These are phyloP conservation scores for Agraylea sexmaculata DNA, from an alignment of 1,140 invertebrate genomes.

Conservation along the genomic window DNA sequence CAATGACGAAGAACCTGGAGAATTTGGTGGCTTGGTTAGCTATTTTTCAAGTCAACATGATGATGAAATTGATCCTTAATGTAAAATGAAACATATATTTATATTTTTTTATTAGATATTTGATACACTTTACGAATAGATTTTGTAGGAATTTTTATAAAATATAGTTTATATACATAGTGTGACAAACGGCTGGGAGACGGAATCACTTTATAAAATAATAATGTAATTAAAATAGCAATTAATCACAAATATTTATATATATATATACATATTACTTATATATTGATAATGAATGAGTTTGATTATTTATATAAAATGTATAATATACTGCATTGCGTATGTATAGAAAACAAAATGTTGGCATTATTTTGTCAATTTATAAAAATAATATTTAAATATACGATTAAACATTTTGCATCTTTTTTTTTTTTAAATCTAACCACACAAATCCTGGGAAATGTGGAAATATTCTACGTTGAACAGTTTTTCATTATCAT, in stretches of 20 bases:
- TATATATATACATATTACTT: constrained; percentile 13
- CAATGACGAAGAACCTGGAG: constrained; percentile 48
- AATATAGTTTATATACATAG: too few relatives aligned
- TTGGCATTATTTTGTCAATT: too few relatives aligned
- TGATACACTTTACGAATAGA: not conserved
- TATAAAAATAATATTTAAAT: not conserved
- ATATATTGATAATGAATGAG: too few relatives aligned
- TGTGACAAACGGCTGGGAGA: too few relatives aligned
- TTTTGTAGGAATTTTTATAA: too few relatives aligned
- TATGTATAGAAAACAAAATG: too few relatives aligned
- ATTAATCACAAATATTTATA: constrained; percentile 12
- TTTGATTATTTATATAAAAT: too few relatives aligned
- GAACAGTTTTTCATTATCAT: too few relatives aligned
- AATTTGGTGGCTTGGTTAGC: constrained; percentile 75
- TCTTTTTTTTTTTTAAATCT: not conserved
- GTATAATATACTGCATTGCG: too few relatives aligned
- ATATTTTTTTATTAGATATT: constrained; percentile 14
- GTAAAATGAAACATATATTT: constrained; percentile 11
- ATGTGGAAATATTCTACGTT: too few relatives aligned
- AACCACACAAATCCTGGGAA: too few relatives aligned
- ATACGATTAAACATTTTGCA: not conserved
- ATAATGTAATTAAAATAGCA: constrained; percentile 7
- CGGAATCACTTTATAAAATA: constrained; percentile 9
- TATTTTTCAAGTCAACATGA: constrained; percentile 77
- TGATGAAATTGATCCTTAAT: constrained; percentile 54